phyloP scores from a whole-genome alignment of 64 coral and sea anemone species.

The Stylophora pistillata region DNA sequence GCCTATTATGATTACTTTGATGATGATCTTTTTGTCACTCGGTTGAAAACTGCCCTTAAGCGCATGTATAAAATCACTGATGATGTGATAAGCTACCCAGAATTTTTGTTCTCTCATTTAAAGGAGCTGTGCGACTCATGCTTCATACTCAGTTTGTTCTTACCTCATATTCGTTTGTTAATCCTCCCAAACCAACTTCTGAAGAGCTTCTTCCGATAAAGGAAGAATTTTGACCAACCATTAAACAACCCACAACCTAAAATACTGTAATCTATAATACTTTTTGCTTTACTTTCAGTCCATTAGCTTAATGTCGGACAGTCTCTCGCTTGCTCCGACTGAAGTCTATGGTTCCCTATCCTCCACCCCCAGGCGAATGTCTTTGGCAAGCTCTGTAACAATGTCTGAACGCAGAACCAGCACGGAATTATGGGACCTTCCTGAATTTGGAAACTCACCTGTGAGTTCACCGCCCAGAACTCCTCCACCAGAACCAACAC shows the following conservation, averaged over 20 bases:
- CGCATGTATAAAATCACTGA: too few species aligned
- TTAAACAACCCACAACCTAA: too few species aligned
- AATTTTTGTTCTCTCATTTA: background rate
- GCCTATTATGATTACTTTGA: too few species aligned
- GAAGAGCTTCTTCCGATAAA: too few species aligned
- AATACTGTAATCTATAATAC: background rate
- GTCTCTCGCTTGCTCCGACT: slow-evolving; percentile 89
- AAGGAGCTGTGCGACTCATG: too few species aligned
- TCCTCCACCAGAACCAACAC: slow-evolving; percentile 77
- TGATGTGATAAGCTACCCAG: too few species aligned
- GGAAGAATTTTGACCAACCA: too few species aligned
- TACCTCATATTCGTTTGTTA: background rate
- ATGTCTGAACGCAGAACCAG: slow-evolving; percentile 25
- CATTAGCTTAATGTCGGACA: slow-evolving; percentile 78
- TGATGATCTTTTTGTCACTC: too few species aligned
- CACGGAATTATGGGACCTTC: slow-evolving; percentile 62
- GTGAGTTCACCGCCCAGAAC: slow-evolving; percentile 82
- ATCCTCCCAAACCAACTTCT: too few species aligned
- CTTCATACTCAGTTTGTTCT: too few species aligned
- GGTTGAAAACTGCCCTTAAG: too few species aligned
- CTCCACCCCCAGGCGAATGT: slow-evolving; percentile 77
- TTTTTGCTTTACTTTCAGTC: slow-evolving; percentile 34
- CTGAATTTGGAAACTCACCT: slow-evolving; percentile 87
- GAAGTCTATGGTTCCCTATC: slow-evolving; percentile 85
- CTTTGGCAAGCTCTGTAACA: slow-evolving; percentile 48